Evolutionary conservation across 2,888 invertebrate genomes (phyloP), one percentile per base, ranked within the genome.

Genomic region (Thymelicus acteon): DNA sequence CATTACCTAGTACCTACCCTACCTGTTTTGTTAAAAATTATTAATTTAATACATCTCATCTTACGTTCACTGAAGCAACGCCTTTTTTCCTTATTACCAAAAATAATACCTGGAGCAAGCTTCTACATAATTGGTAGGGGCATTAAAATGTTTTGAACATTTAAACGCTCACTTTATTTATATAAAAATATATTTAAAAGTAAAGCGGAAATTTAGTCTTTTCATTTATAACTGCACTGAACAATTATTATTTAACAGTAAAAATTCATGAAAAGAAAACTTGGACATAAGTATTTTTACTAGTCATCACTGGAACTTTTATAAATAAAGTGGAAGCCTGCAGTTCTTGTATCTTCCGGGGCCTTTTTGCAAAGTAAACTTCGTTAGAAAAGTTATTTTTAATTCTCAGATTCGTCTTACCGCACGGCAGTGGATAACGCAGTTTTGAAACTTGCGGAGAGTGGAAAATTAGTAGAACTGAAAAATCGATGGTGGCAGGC

Each of bases 401-500:
- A 74, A 68, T 40, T 83, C 85, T 68, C 72, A 92, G 97, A 96
- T 84, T 96, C 97, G 0, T 96, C 96, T 0, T 97, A 97, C 81
- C 94, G 97, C 37, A 97, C 96, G 0, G 95, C 95, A 37, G 96
- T 99, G 40, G 98, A 97, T 80, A 97, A 97, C 73, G 97, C 98
- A 0, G 97, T 99, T 57, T 90, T 99, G 24, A 97, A 96, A 88
- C 94, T 99, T 75, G 98, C 99, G 85, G 99, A 99, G 88, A 96
- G 96, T 76, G 98, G 98, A 0, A 95, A 95, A 76, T 93, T 99
- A 54, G 96, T 96, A 62, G 95, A 95, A 72, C 90, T 99, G 66
- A 98, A 98, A 89, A 96, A 96, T 68, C 97, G 96, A 82, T 99
- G 99, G 99, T 99, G 99, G 99, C 96, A 96, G 82, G 95, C 94